These are phyloP conservation scores for Pocillopora damicornis DNA, from an alignment of 64 coral and sea anemone genomes.

Conservation along the genomic window DNA sequence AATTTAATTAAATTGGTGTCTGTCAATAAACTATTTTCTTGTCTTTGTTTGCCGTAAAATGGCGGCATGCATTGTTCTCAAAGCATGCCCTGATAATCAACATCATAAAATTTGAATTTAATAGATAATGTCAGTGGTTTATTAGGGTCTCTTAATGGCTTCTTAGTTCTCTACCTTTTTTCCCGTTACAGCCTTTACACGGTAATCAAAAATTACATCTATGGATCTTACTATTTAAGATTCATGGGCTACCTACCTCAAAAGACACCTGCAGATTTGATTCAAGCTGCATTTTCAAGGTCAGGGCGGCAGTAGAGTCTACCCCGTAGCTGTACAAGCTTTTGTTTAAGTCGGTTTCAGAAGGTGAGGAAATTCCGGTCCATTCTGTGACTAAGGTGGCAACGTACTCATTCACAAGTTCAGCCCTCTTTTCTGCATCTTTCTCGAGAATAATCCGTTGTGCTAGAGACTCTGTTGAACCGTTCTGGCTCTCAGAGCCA, in stretches of 20 bases:
- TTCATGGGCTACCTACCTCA: slow-evolving; percentile 15
- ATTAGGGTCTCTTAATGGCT: too few species aligned
- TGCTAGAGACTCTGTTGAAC: slow-evolving; percentile 7
- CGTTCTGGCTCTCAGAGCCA: not conserved
- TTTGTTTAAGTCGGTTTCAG: slow-evolving; percentile 41
- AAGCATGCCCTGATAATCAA: too few species aligned
- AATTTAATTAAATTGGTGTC: too few species aligned
- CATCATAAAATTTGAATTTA: too few species aligned
- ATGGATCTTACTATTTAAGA: not conserved
- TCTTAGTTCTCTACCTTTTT: too few species aligned
- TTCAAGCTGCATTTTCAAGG: slow-evolving; percentile 38
- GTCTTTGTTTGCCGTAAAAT: too few species aligned
- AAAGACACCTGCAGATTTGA: slow-evolving; percentile 22
- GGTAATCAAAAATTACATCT: not conserved
- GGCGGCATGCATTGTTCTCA: too few species aligned
- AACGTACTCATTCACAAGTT: slow-evolving; percentile 26
- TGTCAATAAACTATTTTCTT: too few species aligned
- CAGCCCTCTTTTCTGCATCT: not conserved
- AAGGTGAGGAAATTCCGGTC: slow-evolving; percentile 18
- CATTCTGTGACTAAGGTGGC: slow-evolving; percentile 13
- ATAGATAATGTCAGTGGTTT: too few species aligned
- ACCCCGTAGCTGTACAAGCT: slow-evolving; percentile 58
- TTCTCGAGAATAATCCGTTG: slow-evolving; percentile 28
- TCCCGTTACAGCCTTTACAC: too few species aligned
- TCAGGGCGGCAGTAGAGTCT: slow-evolving; percentile 44